Base-by-base conservation (phyloP, 2,113 vertebrate genomes). In the Petaurus breviceps region DNA sequence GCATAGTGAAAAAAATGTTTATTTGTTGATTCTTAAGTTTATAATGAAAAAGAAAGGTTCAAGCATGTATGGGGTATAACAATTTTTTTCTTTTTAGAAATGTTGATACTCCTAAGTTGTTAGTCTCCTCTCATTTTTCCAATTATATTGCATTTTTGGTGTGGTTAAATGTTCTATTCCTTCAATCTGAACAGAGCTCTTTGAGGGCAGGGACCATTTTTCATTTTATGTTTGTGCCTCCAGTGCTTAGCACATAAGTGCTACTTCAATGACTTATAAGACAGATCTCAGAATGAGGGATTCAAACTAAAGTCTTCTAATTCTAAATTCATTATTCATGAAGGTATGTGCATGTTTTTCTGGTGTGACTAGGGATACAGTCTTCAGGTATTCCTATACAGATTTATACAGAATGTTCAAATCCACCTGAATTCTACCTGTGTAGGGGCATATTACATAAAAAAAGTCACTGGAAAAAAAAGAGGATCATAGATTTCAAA, bases 301-400 rank as follows among this genome's bases (percentile, higher is more conserved):
- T n/a, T n/a, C 68, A n/a, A 77, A 77, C 5, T 77, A 77, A n/a
- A 77, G 68, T 77, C 37, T 0, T 77, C 68, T 19, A n/a, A 77
- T n/a, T 77, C 37, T n/a, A 77, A n/a, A n/a, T 77, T 77, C 5
- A 77, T 0, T 50, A 25, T 2, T 77, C 51, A 23, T 51, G 49
- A 92, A 96, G 89, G 89, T 7, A 95, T 77, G 2, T 22, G 12
- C 19, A 28, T 91, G 92, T 10, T 68, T 94, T 95, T 49, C 43
- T 50, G 28, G 68, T 0, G 43, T 90, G 47, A 46, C 43, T 90
- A 90, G 25, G 47, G 96, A 94, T 37, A 10, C 25, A 28, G 37
- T 46, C 93, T 51, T 95, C 49, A 91, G 50, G 91, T 97, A 96
- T 96, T 68, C 91, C 96, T 77, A 11, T 37, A 25, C 91, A 92